Evolutionary conservation across 2,888 invertebrate species (phyloP).

Genomic region (Candidula unifasciata): DNA sequence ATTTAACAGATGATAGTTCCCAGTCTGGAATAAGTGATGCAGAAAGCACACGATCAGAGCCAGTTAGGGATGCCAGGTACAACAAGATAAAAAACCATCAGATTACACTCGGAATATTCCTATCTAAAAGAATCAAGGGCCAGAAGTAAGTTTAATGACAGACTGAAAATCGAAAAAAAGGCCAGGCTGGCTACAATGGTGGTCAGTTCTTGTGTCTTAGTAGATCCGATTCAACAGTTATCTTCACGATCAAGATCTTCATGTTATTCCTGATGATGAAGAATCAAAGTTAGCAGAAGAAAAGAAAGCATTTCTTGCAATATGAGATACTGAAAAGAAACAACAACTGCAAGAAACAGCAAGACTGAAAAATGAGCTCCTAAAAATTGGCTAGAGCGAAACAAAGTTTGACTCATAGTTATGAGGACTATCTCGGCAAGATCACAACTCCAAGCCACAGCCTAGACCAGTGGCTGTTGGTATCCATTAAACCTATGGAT

Average conservation of each 20-base stretch:
- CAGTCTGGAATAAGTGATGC: conserved; percentile 72
- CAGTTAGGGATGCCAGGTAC: conserved; percentile 59
- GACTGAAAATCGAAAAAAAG: conserved; percentile 50
- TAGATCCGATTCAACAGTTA: conserved; percentile 59
- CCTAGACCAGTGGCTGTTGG: conserved; percentile 58
- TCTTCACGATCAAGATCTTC: conserved; percentile 53
- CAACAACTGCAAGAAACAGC: conserved; percentile 82
- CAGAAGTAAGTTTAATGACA: conserved; percentile 59
- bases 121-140: not conserved
- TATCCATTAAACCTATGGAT: conserved; percentile 75
- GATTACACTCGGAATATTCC: conserved; percentile 21
- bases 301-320: conserved; percentile 81
- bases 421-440: conserved; percentile 68
- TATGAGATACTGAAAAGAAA: conserved; percentile 82
- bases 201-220: conserved; percentile 55
- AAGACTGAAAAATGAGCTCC: conserved; percentile 79
- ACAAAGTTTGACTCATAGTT: conserved; percentile 70
- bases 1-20: conserved; percentile 71
- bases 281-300: conserved; percentile 81
- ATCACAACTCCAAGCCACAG: conserved; percentile 42
- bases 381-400: conserved; percentile 73
- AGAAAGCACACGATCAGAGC: conserved; percentile 74
- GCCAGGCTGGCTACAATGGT: conserved; percentile 11
- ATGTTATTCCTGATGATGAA: conserved; percentile 77
- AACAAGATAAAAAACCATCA: conserved; percentile 64